These are phyloP conservation scores for Gnathonemus echidnorhynchus DNA, from an alignment of 2,113 vertebrate genomes.

Conservation along the genomic window DNA sequence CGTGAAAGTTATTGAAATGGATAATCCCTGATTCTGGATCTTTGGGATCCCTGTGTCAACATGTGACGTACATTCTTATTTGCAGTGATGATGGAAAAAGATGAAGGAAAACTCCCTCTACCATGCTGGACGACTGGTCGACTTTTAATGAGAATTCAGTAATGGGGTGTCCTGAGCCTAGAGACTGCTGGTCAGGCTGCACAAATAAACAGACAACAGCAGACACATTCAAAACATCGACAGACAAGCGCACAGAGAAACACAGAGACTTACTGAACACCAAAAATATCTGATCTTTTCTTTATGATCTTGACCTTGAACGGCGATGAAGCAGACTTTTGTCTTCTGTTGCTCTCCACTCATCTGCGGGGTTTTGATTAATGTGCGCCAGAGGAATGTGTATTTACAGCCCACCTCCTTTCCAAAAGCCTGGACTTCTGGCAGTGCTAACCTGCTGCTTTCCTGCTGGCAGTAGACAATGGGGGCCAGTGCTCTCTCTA, in stretches of 20 bases:
- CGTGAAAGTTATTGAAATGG: neutral
- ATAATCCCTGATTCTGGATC: neutral
- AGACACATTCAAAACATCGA: neutral
- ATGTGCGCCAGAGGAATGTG: slow-evolving; percentile 18
- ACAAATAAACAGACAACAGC: slow-evolving; percentile 5
- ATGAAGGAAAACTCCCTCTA: neutral
- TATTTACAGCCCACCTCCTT: slow-evolving; percentile 15
- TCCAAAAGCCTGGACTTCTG: neutral
- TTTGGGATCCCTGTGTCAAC: neutral
- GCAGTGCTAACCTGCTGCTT: neutral
- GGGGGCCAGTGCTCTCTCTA: slow-evolving; percentile 9
- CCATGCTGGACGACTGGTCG: neutral
- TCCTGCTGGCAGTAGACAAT: slow-evolving; percentile 18
- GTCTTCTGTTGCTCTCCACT: neutral
- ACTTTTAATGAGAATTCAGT: neutral
- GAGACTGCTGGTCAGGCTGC: neutral
- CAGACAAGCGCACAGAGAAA: neutral
- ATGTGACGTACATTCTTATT: neutral
- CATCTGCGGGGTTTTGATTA: slow-evolving; percentile 8
- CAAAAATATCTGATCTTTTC: neutral
- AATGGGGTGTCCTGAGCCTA: neutral
- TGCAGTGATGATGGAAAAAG: neutral
- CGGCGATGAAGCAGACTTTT: neutral
- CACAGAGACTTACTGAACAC: slow-evolving; percentile 1
- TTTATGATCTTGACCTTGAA: slow-evolving; percentile 8